Conservation (phyloP, 2,797 vertebrate species). For the Anguilla pacifica region DNA sequence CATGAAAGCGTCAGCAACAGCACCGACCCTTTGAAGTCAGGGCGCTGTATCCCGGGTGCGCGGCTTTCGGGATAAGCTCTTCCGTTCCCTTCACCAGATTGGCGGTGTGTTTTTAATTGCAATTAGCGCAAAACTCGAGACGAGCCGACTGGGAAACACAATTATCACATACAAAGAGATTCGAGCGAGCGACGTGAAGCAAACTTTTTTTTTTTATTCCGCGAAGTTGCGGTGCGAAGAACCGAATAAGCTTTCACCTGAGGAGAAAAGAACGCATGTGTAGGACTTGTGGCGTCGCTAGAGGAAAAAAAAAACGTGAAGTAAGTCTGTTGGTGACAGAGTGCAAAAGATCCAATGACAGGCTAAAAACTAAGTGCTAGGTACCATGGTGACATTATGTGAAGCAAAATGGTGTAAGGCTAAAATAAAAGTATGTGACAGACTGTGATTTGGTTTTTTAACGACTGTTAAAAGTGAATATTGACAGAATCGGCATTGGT, state of each 20-base stretch:
- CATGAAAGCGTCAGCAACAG: neutral
- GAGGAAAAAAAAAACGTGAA: neutral
- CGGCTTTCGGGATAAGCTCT: neutral
- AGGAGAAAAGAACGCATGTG: neutral
- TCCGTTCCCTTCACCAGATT: constrained; percentile 1
- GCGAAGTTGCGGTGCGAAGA: neutral
- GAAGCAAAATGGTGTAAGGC: neutral
- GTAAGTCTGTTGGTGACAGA: constrained; percentile 9
- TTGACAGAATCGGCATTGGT: neutral
- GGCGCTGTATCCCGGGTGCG: neutral
- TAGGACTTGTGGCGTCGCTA: neutral
- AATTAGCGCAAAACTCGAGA: constrained; percentile 8
- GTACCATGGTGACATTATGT: neutral
- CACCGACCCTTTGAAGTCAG: neutral
- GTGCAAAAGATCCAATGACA: constrained; percentile 14
- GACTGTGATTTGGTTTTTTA: neutral
- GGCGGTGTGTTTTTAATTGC: constrained; percentile 20
- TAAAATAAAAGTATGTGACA: neutral
- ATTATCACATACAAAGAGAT: constrained; percentile 32
- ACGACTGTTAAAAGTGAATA: neutral
- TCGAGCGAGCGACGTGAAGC: neutral
- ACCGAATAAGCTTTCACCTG: constrained; percentile 13
- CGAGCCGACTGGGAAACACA: neutral
- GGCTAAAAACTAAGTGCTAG: constrained; percentile 6
- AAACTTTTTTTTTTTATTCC: neutral